Conservation (phyloP, 2,888 invertebrate genomes). For the Brenthis daphne region DNA sequence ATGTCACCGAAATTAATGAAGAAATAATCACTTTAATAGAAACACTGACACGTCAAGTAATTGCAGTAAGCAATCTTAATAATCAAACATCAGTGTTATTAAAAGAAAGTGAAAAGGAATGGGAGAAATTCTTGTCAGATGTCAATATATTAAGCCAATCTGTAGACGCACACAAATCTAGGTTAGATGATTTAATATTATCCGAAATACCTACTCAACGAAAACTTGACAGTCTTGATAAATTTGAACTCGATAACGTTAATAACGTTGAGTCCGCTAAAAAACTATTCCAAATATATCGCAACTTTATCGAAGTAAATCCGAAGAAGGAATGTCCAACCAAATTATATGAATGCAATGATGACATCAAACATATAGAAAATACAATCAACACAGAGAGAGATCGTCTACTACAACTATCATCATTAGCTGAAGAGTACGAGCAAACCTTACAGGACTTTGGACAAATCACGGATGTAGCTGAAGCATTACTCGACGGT, state of each 20-base stretch:
- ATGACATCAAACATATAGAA: slow-evolving; percentile 86
- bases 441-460: slow-evolving; percentile 94
- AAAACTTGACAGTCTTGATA: slow-evolving; percentile 87
- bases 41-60: slow-evolving; percentile 85
- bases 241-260: slow-evolving; percentile 86
- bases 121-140: slow-evolving; percentile 87
- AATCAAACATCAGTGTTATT: slow-evolving; percentile 66
- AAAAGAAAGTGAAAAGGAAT: slow-evolving; percentile 84
- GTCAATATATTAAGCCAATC: slow-evolving; percentile 81
- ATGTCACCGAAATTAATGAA: slow-evolving; percentile 85
- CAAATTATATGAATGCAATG: slow-evolving; percentile 85
- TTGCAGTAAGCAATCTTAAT: slow-evolving; percentile 86
- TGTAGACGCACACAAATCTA: slow-evolving; percentile 74
- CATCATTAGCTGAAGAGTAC: slow-evolving; percentile 91
- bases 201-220: slow-evolving; percentile 85
- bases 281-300: slow-evolving; percentile 84
- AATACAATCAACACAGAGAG: slow-evolving; percentile 87
- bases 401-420: slow-evolving; percentile 88
- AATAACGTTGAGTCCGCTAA: slow-evolving; percentile 83
- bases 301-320: slow-evolving; percentile 85
- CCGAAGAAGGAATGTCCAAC: slow-evolving; percentile 87
- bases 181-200: slow-evolving; percentile 80
- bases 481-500: slow-evolving; percentile 90
- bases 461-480: slow-evolving; percentile 91
- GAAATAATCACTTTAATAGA: slow-evolving; percentile 85